Evolutionary conservation across 2,888 invertebrate genomes (phyloP), one percentile per base, ranked within the genome.

Genomic region (Limenitis arthemis): DNA sequence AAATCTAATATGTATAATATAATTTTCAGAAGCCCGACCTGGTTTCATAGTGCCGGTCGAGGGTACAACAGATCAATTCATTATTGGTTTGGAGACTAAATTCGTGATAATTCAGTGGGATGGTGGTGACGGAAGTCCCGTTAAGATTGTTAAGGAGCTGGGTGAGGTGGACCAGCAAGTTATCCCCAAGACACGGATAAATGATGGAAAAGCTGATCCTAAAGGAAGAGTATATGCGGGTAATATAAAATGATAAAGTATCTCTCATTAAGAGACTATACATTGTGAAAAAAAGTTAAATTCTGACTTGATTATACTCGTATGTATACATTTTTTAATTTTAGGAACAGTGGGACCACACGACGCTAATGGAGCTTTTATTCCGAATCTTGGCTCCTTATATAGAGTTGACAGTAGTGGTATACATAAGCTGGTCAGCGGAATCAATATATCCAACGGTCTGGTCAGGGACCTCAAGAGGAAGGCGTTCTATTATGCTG

Each of bases 141-240:
- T 85, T 29, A 55, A 55, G 12, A 79, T 88, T 5, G 65, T 87
- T 1, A 77, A 82, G 58, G 78, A 70, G 33, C 43, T 92, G 28
- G 83, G 85, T 1, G 88, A 88, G 62, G 89, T 92, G 1, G 90
- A 90, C 65, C 71, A 75, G 8, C 88, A 89, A 47, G 78, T 82
- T 7, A 30, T 28, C 3, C 89, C 79, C 1, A 77, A 65, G 8
- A 91, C 90, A 66, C 85, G 93, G 59, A 86, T 94, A 61, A 95
- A 94, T 65, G 94, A 94, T 68, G 94, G 90, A 36, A 94, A 94
- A 78, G 91, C 91, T 44, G 94, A 94, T 75, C 89, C 91, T 4
- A 76, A 75, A n/a, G 94, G 94, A 29, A 85, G 93, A 44, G 75
- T 94, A 30, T 94, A 90, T 86, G 91, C 90, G 61, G 93, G 93